A percentile compares a stretch with the other conserved stretches of the same genome.
Evolutionary conservation across 2,888 invertebrate species (phyloP).

Genomic region (Standfussiana lucernea): DNA sequence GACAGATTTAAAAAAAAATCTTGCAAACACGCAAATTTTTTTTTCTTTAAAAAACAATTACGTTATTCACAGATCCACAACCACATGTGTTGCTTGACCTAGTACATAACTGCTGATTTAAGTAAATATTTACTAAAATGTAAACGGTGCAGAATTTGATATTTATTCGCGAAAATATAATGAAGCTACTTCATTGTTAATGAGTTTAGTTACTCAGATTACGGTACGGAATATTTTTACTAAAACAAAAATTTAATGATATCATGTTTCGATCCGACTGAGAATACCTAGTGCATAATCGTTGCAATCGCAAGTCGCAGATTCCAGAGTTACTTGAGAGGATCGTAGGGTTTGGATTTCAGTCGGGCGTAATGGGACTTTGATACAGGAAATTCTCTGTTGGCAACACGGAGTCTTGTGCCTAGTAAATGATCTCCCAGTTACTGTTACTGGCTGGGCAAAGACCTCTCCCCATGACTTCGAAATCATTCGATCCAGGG

Average conservation of each 20-base stretch:
- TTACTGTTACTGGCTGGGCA: too few species aligned
- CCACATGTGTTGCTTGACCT: slow-evolving; percentile 20
- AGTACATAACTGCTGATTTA: slow-evolving; percentile 26
- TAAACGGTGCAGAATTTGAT: slow-evolving; percentile 50
- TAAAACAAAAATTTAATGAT: not conserved
- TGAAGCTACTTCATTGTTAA: slow-evolving; percentile 36
- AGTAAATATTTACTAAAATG: slow-evolving; percentile 27
- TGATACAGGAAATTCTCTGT: not conserved
- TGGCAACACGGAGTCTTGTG: not conserved
- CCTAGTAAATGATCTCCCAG: too few species aligned
- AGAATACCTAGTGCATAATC: not conserved
- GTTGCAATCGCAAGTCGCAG: not conserved
- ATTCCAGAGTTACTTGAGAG: not conserved
- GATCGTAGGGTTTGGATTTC: not conserved
- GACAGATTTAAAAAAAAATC: not conserved
- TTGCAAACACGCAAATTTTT: not conserved
- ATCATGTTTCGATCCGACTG: not conserved
- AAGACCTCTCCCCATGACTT: too few species aligned
- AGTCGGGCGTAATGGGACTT: not conserved
- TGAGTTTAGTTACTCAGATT: slow-evolving; percentile 18
- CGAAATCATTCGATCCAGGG: too few species aligned
- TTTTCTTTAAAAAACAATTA: not conserved
- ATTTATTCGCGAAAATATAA: slow-evolving; percentile 41
- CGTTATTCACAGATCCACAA: slow-evolving; percentile 4
- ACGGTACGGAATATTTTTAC: slow-evolving; percentile 16